Evolutionary conservation across 2,888 invertebrate genomes (phyloP).

Genomic region (Xestia sexstrigata): DNA sequence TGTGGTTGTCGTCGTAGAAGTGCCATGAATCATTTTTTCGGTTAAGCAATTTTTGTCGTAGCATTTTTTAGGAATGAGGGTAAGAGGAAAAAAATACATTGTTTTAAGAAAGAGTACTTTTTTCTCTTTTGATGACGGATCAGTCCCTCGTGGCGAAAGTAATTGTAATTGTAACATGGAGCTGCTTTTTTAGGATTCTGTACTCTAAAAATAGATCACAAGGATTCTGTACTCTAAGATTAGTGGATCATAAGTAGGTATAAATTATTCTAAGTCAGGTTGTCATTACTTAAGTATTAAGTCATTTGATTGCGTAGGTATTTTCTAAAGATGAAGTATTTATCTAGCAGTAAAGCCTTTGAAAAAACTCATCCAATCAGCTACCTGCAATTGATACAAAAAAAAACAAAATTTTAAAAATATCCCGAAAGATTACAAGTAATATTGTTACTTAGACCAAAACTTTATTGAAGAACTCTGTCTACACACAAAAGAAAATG

Average conservation of each 20-base stretch:
- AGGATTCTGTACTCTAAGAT: not conserved
- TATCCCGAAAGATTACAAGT: not conserved
- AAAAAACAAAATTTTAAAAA: not conserved
- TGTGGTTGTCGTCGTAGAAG: slow-evolving; percentile 35
- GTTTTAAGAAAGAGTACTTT: slow-evolving; percentile 16
- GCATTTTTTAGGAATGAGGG: slow-evolving; percentile 19
- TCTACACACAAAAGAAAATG: not conserved
- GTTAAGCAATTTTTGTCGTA: slow-evolving; percentile 43
- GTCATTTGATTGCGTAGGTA: not conserved
- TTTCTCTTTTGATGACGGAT: not conserved
- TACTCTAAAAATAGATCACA: not conserved
- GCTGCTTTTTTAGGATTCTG: not conserved
- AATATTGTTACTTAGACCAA: not conserved
- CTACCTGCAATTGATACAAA: not conserved
- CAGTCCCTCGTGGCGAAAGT: not conserved
- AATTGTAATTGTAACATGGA: not conserved
- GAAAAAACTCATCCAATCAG: not conserved
- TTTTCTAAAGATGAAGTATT: not conserved
- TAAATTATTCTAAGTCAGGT: not conserved
- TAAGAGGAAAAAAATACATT: slow-evolving; percentile 24
- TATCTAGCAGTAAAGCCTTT: not conserved
- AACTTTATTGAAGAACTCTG: not conserved
- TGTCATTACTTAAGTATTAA: not conserved
- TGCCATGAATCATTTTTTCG: slow-evolving; percentile 44
- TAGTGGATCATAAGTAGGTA: not conserved